These are phyloP conservation scores for Brachionus plicatilis DNA, from an alignment of 1,140 invertebrate genomes.

Conservation along the genomic window DNA sequence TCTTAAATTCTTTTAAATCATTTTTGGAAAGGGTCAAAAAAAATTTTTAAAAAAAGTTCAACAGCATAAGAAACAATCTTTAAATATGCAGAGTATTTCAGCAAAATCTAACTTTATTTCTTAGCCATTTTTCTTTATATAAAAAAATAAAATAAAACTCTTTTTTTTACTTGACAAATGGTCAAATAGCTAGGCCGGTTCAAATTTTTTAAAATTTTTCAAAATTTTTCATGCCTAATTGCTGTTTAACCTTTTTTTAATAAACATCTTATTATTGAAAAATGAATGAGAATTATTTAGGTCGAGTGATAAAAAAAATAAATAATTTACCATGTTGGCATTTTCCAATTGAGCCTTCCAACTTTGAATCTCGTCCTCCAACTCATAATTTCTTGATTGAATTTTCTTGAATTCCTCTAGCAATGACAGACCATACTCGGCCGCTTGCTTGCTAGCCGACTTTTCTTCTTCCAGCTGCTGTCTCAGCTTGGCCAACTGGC, in stretches of 20 bases:
- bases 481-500: not conserved
- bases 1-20: too few relatives aligned
- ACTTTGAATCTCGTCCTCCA: constrained; percentile 18
- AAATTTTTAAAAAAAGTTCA: too few relatives aligned
- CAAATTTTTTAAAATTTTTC: too few relatives aligned
- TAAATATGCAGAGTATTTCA: too few relatives aligned
- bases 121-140: too few relatives aligned
- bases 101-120: too few relatives aligned
- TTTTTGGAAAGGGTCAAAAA: too few relatives aligned
- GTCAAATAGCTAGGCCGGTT: not conserved
- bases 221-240: too few relatives aligned
- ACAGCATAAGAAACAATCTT: too few relatives aligned
- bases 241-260: too few relatives aligned
- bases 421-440: constrained; percentile 30
- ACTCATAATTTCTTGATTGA: constrained; percentile 19
- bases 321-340: constrained; percentile 2
- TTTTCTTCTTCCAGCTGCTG: constrained; percentile 36
- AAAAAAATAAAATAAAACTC: too few relatives aligned
- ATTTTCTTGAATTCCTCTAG: constrained; percentile 21
- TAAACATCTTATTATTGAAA: too few relatives aligned
- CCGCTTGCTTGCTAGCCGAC: constrained; percentile 33
- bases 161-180: not conserved
- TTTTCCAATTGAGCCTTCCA: constrained; percentile 8
- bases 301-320: not conserved
- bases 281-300: not conserved